Evolutionary conservation across 2,113 vertebrate genomes (phyloP).

Genomic region (Mola mola): DNA sequence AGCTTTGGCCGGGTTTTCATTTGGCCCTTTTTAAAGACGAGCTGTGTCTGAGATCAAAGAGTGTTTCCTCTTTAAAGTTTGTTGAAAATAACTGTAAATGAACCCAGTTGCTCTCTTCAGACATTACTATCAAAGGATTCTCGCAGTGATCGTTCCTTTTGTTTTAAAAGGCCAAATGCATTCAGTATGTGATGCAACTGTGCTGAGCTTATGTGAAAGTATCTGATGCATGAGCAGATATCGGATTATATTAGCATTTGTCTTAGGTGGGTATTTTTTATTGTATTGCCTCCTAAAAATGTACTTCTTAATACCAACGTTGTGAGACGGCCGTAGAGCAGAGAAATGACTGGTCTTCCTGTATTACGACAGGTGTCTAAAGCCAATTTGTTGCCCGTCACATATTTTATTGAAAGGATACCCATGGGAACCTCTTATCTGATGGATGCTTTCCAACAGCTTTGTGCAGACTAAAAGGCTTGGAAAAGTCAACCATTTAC

Average conservation of each 20-base stretch:
- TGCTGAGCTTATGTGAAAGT: conserved; percentile 1
- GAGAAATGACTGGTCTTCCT: conserved; percentile 61
- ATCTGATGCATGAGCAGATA: neutral
- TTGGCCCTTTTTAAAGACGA: conserved; percentile 3
- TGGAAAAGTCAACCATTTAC: conserved; percentile 81
- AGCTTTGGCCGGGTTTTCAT: conserved; percentile 14
- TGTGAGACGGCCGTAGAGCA: conserved; percentile 38
- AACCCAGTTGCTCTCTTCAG: conserved; percentile 15
- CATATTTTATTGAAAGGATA: conserved; percentile 74
- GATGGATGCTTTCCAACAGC: conserved; percentile 82
- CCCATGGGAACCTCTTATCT: conserved; percentile 79
- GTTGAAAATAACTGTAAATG: conserved; percentile 6
- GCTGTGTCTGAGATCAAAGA: conserved; percentile 23
- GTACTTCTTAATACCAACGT: conserved; percentile 32
- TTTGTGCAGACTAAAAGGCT: conserved; percentile 82
- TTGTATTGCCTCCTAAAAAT: conserved; percentile 25
- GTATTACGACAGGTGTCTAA: conserved; percentile 71
- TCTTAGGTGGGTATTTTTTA: conserved; percentile 2
- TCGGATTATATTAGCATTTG: conserved; percentile 13
- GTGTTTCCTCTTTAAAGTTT: conserved; percentile 27
- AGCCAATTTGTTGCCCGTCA: conserved; percentile 75
- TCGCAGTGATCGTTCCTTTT: neutral
- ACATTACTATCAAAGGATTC: conserved; percentile 1
- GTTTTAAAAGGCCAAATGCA: neutral
- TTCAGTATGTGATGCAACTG: conserved; percentile 3